A percentile compares a stretch with the other conserved stretches of the same genome.
Conservation (phyloP, 1,140 invertebrate genomes). For the Euwallacea similis region DNA sequence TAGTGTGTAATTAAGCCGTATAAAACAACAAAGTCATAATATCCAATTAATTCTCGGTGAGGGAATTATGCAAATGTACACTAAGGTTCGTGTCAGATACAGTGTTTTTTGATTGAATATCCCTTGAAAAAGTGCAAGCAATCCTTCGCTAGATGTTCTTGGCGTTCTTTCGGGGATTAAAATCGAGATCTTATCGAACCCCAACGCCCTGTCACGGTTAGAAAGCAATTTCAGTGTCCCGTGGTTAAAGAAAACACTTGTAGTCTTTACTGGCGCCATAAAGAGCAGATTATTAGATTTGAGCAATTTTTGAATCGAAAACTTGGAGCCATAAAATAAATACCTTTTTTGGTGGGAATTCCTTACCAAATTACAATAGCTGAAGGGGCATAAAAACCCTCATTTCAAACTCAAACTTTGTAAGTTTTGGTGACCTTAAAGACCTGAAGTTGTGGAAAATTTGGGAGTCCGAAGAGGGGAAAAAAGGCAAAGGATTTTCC, state of each 20-base stretch:
- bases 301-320: too few species aligned
- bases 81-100: conserved; percentile 29
- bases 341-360: too few species aligned
- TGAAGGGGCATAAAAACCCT: too few species aligned
- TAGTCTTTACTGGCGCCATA: conserved; percentile 18
- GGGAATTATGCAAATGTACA: conserved; percentile 29
- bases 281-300: too few species aligned
- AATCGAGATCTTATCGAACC: conserved; percentile 32
- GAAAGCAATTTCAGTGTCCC: conserved; percentile 18
- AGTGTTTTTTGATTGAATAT: conserved; percentile 35
- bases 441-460: too few species aligned
- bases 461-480: too few species aligned
- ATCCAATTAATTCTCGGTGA: conserved; percentile 29
- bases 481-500: too few species aligned
- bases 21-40: conserved; percentile 24
- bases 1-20: conserved; percentile 2
- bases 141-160: conserved; percentile 23
- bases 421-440: too few species aligned
- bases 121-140: conserved; percentile 32
- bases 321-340: too few species aligned
- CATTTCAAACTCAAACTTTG: too few species aligned
- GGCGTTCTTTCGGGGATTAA: conserved; percentile 28
- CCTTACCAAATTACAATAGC: too few species aligned
- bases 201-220: conserved; percentile 23
- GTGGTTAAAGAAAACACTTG: conserved; percentile 22